phyloP scores from a whole-genome alignment of 2,888 invertebrate genomes.

The Podabrus alpinus region DNA sequence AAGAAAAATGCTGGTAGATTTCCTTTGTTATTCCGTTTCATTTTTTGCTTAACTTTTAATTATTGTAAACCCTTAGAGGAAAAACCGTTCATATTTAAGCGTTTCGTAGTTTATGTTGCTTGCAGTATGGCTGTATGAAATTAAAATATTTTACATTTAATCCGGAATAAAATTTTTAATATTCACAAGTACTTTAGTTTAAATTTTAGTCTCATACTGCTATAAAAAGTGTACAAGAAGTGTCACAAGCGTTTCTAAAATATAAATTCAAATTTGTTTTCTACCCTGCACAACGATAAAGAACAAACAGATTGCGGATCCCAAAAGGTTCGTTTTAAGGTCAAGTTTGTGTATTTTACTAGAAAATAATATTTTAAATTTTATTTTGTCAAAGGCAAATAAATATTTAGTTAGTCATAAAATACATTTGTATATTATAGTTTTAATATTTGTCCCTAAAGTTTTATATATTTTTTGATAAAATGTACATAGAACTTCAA shows the following conservation, averaged over 20 bases:
- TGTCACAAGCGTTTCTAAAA: not conserved
- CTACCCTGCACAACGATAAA: constrained; percentile 10
- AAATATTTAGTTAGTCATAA: not conserved
- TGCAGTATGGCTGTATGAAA: not conserved
- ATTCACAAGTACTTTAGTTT: not conserved
- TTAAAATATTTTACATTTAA: not conserved
- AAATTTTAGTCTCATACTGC: not conserved
- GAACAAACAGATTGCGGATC: constrained; percentile 14
- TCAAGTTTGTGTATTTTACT: not conserved
- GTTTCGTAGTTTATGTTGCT: not conserved
- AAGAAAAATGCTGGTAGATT: not conserved
- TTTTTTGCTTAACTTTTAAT: not conserved
- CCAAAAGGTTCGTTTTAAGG: constrained; percentile 7
- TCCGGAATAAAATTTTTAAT: not conserved
- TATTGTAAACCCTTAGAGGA: not conserved
- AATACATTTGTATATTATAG: not conserved
- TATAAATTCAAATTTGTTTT: not conserved
- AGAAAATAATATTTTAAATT: constrained; percentile 1
- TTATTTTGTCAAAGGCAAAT: not conserved
- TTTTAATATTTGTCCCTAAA: not conserved
- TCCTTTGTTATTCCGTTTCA: not conserved
- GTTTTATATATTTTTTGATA: not conserved
- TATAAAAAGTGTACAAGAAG: not conserved
- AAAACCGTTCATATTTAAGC: not conserved
- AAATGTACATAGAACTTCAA: no score